A percentile compares a stretch with the other conserved stretches of the same genome.
Conservation (phyloP, 2,113 vertebrate species). For the Plectropomus leopardus region DNA sequence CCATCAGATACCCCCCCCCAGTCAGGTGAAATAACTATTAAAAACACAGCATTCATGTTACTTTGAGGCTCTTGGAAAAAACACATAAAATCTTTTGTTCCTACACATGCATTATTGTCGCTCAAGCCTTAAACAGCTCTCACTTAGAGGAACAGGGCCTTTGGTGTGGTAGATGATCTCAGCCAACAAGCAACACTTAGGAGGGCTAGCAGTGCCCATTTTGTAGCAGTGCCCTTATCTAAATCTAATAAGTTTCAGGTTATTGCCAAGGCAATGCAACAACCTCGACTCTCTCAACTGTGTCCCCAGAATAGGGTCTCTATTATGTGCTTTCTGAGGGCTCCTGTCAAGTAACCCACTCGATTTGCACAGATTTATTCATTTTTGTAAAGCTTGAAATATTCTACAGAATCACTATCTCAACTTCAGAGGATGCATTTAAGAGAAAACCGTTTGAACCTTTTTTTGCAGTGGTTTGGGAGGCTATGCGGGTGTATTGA, state of each 20-base stretch:
- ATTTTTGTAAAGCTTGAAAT: conserved; percentile 38
- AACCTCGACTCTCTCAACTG: conserved; percentile 34
- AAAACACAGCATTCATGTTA: not conserved
- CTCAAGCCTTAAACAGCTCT: conserved; percentile 23
- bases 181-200: conserved; percentile 39
- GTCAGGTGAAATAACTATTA: conserved; percentile 20
- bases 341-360: conserved; percentile 26
- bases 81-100: conserved; percentile 32
- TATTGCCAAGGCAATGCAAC: conserved; percentile 37
- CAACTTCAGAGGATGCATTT: not conserved
- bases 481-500: too few relatives aligned
- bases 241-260: conserved; percentile 56
- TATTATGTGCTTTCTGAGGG: conserved; percentile 41
- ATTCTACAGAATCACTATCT: not conserved
- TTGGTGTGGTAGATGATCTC: conserved; percentile 50
- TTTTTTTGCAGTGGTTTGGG: not conserved
- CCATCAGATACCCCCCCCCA: too few relatives aligned
- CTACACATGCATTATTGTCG: conserved; percentile 28
- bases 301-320: conserved; percentile 30
- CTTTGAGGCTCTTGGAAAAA: not conserved
- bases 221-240: conserved; percentile 33
- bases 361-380: conserved; percentile 35
- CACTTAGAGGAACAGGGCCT: conserved; percentile 8
- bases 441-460: not conserved
- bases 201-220: conserved; percentile 10